Evolutionary conservation across 64 coral and sea anemone genomes (phyloP), one percentile per base, ranked within the genome.

Genomic region (Porites australiensis): DNA sequence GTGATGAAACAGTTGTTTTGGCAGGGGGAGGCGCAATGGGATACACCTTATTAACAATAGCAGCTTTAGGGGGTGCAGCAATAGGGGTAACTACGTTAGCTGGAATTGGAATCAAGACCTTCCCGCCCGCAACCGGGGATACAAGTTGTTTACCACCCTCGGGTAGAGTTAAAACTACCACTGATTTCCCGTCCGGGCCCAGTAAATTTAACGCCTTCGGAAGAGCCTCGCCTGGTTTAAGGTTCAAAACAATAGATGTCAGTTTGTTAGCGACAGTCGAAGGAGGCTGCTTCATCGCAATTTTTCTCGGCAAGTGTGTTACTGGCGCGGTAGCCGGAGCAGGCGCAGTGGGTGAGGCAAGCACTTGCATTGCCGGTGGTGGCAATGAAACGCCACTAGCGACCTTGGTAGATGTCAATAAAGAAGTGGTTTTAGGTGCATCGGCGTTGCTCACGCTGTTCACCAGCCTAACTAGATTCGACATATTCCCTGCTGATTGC

Each of bases 171-270:
- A 84, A n/a, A 6, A 69, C 16, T 19, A 84, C 58, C 18, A 84
- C 44, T 5, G 81, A 50, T 84, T 84, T 84, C 22, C 81, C 81
- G 81, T 84, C 81, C 44, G 61, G 62, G 19, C 62, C 58, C 3
- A 84, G 81, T 19, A 84, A 50, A 46, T 84, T 84, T 12, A 84
- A 68, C 46, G 62, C 81, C 62, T 84, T 84, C 3, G 81, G 81
- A 52, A 84, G 49, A 0, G 81, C 44, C 46, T 84, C 81, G 47
- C 81, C 81, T 68, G 62, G 62, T 67, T 84, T 84, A 67, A 84
- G 63, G 18, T 84, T 67, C 62, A 84, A 84, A 16, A 84, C 45
- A 21, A 84, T 84, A 50, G 62, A 68, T 8, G 81, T 84, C 16
- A 18, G 46, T 19, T 18, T 76, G 46, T 4, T 76, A 19, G 44